Percentiles rank a stretch among this genome's conserved stretches.
phyloP scores from a whole-genome alignment of 1,140 invertebrate species.

The Sinonovacula constricta region DNA sequence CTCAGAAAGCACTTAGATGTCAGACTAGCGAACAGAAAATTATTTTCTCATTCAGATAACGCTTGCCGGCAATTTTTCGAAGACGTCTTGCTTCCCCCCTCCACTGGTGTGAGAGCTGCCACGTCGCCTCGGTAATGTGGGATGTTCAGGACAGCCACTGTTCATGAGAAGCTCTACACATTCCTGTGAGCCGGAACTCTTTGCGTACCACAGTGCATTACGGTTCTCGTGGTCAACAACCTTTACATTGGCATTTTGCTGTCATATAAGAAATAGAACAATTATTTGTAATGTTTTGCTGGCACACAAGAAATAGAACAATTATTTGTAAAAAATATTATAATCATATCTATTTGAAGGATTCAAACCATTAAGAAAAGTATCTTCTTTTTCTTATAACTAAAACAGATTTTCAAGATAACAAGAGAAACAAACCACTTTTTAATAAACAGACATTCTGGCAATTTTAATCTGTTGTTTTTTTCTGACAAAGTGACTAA shows the following conservation, averaged over 20 bases:
- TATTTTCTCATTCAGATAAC: constrained; percentile 83
- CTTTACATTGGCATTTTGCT: constrained; percentile 91
- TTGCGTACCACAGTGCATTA: constrained; percentile 89
- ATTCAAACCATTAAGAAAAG: constrained; percentile 5
- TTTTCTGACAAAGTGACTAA: too few relatives aligned
- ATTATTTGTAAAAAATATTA: too few relatives aligned
- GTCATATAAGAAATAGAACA: too few relatives aligned
- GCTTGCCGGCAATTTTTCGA: constrained; percentile 86
- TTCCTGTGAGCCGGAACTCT: constrained; percentile 83
- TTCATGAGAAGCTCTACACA: constrained; percentile 82
- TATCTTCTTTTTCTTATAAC: not conserved
- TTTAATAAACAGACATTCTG: too few relatives aligned
- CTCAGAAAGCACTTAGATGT: too few relatives aligned
- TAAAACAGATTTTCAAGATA: not conserved
- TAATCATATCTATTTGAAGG: too few relatives aligned
- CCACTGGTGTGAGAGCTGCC: constrained; percentile 69
- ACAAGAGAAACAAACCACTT: too few relatives aligned
- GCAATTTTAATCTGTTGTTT: too few relatives aligned
- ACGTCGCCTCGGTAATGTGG: constrained; percentile 79
- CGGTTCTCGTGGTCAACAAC: constrained; percentile 89
- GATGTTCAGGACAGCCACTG: constrained; percentile 83
- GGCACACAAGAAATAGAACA: too few relatives aligned
- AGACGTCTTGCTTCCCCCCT: constrained; percentile 79
- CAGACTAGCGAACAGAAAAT: too few relatives aligned
- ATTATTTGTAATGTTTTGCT: too few relatives aligned